Percentiles rank a stretch among this genome's conserved stretches.
Conservation (phyloP, 1,140 invertebrate species). For the Diachasmimorpha longicaudata region DNA sequence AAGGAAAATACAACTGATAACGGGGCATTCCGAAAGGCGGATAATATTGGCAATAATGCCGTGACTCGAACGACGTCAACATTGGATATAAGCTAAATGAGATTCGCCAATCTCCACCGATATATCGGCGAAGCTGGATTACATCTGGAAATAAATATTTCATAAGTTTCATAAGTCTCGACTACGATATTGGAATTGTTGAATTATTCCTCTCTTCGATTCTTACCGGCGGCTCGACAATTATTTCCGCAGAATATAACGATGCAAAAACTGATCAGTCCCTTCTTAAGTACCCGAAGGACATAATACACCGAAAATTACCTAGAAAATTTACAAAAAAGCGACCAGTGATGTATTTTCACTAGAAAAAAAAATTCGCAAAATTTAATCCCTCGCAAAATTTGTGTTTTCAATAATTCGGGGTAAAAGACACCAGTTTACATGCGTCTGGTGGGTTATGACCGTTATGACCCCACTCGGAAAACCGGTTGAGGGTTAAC, state of each 20-base stretch:
- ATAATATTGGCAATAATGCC: conserved; percentile 5
- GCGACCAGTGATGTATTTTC: neutral
- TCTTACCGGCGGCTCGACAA: neutral
- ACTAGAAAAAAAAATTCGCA: neutral
- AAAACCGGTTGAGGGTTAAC: conserved; percentile 33
- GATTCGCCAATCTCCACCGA: neutral
- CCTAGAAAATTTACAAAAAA: neutral
- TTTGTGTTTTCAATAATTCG: neutral
- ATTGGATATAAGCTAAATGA: neutral
- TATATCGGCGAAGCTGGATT: neutral
- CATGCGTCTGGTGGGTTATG: neutral
- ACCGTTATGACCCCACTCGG: conserved; percentile 22
- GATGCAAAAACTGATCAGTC: neutral
- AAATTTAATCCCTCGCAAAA: neutral
- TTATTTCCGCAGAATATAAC: neutral
- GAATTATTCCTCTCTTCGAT: neutral
- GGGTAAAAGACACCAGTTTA: neutral
- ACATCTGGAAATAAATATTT: neutral
- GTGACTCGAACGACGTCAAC: neutral
- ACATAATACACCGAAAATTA: neutral
- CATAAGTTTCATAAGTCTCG: neutral
- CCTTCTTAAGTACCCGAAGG: neutral
- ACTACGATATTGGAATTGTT: neutral
- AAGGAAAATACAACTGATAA: neutral
- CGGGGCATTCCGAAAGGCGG: neutral